These are phyloP conservation scores for Polyodon spathula DNA, from an alignment of 2,113 vertebrate genomes.

Conservation along the genomic window DNA sequence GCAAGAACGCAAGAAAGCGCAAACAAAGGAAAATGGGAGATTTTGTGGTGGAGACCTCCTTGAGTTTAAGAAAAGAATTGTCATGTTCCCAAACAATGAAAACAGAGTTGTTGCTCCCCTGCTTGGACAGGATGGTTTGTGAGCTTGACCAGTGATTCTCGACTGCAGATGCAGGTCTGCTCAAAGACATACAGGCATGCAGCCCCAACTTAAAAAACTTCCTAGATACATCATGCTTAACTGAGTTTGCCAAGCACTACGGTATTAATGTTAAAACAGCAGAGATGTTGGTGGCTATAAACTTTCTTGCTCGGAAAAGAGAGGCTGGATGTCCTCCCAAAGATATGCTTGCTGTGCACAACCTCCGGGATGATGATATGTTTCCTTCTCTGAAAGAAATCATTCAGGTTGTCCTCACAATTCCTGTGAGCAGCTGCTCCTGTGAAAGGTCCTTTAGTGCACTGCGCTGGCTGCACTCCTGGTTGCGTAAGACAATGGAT, in stretches of 20 bases:
- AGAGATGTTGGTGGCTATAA: slow-evolving; percentile 16
- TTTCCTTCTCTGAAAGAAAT: slow-evolving; percentile 12
- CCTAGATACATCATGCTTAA: slow-evolving; percentile 16
- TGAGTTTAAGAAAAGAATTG: slow-evolving; percentile 10
- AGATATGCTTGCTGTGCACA: slow-evolving; percentile 18
- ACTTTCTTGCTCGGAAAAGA: slow-evolving; percentile 18
- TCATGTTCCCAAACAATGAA: slow-evolving; percentile 8
- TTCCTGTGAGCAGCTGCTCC: slow-evolving; percentile 13
- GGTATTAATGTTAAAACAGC: slow-evolving; percentile 20
- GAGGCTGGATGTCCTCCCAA: no score
- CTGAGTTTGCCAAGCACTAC: slow-evolving; percentile 17
- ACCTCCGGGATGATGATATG: slow-evolving; percentile 16
- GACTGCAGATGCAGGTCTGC: slow-evolving; percentile 14
- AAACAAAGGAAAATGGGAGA: slow-evolving; percentile 12
- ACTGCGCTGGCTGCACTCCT: slow-evolving; percentile 9
- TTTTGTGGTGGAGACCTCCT: slow-evolving; percentile 13
- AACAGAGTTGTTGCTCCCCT: slow-evolving; percentile 16
- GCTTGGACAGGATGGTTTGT: slow-evolving; percentile 18
- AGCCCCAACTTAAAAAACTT: no score
- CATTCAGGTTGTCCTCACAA: slow-evolving; percentile 18
- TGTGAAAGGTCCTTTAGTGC: slow-evolving; percentile 20
- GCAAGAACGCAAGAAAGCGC: slow-evolving; percentile 10
- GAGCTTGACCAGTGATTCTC: slow-evolving; percentile 14
- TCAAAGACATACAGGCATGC: no score
- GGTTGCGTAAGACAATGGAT: slow-evolving; percentile 13